phyloP scores from a whole-genome alignment of 2,113 vertebrate species.

The Gracilinanus agilis region DNA sequence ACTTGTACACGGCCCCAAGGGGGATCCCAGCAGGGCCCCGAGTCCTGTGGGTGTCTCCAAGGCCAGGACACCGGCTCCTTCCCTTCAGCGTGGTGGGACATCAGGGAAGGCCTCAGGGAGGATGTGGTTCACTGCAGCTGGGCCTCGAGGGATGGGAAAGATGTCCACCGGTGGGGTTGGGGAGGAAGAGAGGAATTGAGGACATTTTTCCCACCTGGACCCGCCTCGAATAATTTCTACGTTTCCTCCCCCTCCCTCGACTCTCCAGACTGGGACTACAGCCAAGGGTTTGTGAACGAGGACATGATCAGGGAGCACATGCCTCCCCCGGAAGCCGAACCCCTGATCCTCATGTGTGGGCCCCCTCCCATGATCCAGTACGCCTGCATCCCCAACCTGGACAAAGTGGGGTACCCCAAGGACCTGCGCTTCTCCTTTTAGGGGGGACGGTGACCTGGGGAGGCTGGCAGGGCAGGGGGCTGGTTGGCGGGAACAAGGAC shows the following conservation, averaged over 20 bases:
- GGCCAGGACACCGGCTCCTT: no score
- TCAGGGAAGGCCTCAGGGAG: no score
- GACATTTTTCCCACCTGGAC: no score
- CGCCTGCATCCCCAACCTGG: slow-evolving; percentile 96
- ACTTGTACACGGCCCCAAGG: no score
- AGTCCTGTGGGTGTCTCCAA: no score
- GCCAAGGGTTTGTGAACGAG: slow-evolving; percentile 94
- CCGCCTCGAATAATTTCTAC: background rate
- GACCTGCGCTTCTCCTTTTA: slow-evolving; percentile 92
- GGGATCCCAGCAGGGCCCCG: no score
- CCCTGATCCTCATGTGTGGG: slow-evolving; percentile 95
- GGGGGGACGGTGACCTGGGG: background rate
- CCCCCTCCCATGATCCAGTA: slow-evolving; percentile 99
- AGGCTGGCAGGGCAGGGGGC: background rate
- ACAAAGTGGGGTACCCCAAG: slow-evolving; percentile 90
- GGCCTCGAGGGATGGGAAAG: no score
- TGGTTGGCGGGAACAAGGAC: background rate
- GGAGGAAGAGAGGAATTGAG: no score
- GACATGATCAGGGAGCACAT: slow-evolving; percentile 93
- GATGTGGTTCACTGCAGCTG: no score
- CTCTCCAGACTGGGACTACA: slow-evolving; percentile 93
- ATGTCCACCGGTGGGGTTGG: no score
- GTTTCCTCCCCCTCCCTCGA: background rate
- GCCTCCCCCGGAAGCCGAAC: slow-evolving; percentile 88
- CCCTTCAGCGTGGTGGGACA: no score